phyloP scores from a whole-genome alignment of 2,797 vertebrate genomes.

The Peromyscus attwateri region DNA sequence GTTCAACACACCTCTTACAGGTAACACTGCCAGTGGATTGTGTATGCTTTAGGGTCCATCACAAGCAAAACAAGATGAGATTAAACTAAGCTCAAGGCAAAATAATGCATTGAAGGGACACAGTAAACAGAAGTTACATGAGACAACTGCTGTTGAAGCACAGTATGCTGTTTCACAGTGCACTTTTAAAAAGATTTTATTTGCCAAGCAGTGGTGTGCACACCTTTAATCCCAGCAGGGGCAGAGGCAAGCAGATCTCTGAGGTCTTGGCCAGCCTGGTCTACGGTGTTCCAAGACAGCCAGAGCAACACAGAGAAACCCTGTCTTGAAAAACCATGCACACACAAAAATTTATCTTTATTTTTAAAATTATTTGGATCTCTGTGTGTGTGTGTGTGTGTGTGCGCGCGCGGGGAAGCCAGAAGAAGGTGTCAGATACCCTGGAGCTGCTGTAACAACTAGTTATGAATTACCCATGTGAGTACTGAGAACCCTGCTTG shows the following conservation, averaged over 20 bases:
- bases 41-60: neutral
- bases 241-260: neutral
- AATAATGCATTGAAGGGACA: neutral
- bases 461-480: neutral
- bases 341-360: neutral
- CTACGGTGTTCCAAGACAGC: neutral
- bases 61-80: neutral
- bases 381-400: neutral
- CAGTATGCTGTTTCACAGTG: neutral
- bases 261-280: neutral
- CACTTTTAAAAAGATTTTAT: neutral
- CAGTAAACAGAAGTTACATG: neutral
- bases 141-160: neutral
- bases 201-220: neutral
- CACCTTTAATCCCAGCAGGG: neutral
- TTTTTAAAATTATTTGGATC: neutral
- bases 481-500: no score
- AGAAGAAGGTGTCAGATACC: neutral
- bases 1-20: neutral
- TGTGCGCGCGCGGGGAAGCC: no score
- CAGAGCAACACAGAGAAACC: neutral
- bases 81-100: neutral
- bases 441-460: neutral
- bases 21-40: neutral
- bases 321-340: neutral